phyloP scores from a whole-genome alignment of 1,140 invertebrate genomes.

The Stegodyphus mimosarum region DNA sequence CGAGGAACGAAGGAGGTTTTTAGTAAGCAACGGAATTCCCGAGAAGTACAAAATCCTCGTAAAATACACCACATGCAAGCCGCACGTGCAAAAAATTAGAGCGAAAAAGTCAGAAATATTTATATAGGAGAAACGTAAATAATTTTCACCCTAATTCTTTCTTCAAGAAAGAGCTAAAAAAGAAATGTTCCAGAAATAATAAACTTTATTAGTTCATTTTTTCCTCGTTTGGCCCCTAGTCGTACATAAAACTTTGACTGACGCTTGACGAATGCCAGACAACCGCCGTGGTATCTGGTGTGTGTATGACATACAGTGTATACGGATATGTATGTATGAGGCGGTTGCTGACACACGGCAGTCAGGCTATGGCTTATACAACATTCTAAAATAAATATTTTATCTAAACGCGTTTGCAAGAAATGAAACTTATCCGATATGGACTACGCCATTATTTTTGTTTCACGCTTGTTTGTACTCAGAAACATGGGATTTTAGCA shows the following conservation, averaged over 20 bases:
- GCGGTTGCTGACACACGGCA: slow-evolving; percentile 34
- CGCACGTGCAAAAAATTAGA: slow-evolving; percentile 37
- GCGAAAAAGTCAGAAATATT: slow-evolving; percentile 48
- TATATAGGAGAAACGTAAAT: slow-evolving; percentile 37
- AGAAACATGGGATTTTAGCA: too few relatives aligned
- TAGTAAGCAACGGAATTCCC: background rate
- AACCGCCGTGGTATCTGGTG: slow-evolving; percentile 5
- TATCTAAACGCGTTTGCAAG: slow-evolving; percentile 36
- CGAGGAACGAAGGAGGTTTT: background rate
- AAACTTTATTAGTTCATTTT: slow-evolving; percentile 47
- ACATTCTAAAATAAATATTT: slow-evolving; percentile 1
- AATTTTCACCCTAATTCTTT: slow-evolving; percentile 43
- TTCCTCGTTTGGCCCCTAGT: background rate
- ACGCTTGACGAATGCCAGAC: slow-evolving; percentile 28
- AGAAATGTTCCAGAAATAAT: slow-evolving; percentile 24
- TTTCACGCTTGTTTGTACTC: too few relatives aligned
- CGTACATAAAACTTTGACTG: slow-evolving; percentile 47
- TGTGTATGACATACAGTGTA: slow-evolving; percentile 13
- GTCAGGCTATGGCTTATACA: slow-evolving; percentile 21
- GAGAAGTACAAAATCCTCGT: background rate
- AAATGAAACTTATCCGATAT: background rate
- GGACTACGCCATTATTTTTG: too few relatives aligned
- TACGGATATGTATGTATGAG: slow-evolving; percentile 18
- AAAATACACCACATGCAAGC: slow-evolving; percentile 24
- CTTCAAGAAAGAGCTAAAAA: background rate